phyloP scores from a whole-genome alignment of 2,797 vertebrate genomes.

The Poecilia picta region DNA sequence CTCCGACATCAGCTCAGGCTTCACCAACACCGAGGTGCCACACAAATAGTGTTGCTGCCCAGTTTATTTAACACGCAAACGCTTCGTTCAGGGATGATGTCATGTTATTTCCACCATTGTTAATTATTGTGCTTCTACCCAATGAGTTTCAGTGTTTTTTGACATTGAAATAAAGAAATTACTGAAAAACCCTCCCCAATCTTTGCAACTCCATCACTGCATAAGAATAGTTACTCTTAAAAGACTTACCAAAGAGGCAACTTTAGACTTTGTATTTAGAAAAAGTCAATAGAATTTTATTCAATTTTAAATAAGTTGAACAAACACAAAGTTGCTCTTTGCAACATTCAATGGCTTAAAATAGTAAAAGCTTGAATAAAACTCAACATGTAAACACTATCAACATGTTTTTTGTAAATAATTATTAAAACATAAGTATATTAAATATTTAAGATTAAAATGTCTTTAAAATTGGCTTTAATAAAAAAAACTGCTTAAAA shows the following conservation, averaged over 20 bases:
- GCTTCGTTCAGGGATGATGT: constrained; percentile 60
- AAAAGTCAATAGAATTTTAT: background rate
- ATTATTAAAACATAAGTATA: background rate
- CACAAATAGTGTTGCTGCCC: constrained; percentile 1
- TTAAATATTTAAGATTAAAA: constrained; percentile 6
- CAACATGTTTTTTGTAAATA: background rate
- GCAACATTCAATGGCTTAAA: background rate
- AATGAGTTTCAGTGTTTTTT: background rate
- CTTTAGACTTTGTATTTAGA: background rate
- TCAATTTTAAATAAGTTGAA: background rate
- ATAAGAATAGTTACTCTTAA: background rate
- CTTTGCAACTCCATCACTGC: too few species aligned
- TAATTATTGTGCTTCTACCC: background rate
- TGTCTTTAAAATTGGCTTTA: constrained; percentile 1
- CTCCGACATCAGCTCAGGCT: constrained; percentile 43
- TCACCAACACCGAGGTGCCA: constrained; percentile 49
- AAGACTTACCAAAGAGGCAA: background rate
- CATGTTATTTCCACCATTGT: constrained; percentile 21
- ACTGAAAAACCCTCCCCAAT: background rate
- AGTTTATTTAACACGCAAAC: constrained; percentile 29
- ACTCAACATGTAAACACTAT: background rate
- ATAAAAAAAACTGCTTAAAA: constrained; percentile 6
- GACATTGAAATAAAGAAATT: background rate
- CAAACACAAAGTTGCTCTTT: background rate
- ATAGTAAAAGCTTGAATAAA: background rate